These are phyloP conservation scores for Rhamphomyia laevipes DNA, from an alignment of 2,888 invertebrate genomes.

Conservation along the genomic window DNA sequence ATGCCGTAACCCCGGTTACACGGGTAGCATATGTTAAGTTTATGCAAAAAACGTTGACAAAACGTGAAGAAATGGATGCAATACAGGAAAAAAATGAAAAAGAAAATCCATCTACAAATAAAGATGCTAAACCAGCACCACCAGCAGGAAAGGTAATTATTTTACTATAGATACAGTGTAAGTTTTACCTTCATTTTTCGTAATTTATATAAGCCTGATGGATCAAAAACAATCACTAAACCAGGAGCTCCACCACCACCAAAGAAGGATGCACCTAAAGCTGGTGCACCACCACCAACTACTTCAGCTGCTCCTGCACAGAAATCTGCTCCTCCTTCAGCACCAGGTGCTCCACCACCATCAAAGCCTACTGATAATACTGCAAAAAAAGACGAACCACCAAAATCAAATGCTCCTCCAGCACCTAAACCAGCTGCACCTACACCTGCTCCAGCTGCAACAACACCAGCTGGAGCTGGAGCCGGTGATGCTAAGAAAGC, in stretches of 20 bases:
- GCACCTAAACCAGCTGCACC: constrained; percentile 19
- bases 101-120: background rate
- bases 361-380: constrained; percentile 15
- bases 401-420: constrained; percentile 20
- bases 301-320: constrained; percentile 7
- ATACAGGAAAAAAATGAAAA: constrained; percentile 5
- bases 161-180: too few relatives aligned
- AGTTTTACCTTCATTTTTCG: too few relatives aligned
- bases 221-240: background rate
- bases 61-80: constrained; percentile 27
- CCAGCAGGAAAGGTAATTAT: background rate
- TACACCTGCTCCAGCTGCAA: constrained; percentile 30
- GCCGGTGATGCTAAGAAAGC: constrained; percentile 26
- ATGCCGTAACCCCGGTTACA: constrained; percentile 62
- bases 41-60: constrained; percentile 58
- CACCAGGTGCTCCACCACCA: constrained; percentile 6
- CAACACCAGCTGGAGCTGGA: constrained; percentile 36
- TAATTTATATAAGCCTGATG: background rate
- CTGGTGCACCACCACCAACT: constrained; percentile 3
- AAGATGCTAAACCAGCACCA: constrained; percentile 2
- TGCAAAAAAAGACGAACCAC: constrained; percentile 25
- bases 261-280: constrained; percentile 1
- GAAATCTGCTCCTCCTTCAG: constrained; percentile 3
- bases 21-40: constrained; percentile 80
- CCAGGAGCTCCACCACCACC: constrained; percentile 9